Evolutionary conservation across 2,888 invertebrate species (phyloP).

Genomic region (Hylaea fasciaria): DNA sequence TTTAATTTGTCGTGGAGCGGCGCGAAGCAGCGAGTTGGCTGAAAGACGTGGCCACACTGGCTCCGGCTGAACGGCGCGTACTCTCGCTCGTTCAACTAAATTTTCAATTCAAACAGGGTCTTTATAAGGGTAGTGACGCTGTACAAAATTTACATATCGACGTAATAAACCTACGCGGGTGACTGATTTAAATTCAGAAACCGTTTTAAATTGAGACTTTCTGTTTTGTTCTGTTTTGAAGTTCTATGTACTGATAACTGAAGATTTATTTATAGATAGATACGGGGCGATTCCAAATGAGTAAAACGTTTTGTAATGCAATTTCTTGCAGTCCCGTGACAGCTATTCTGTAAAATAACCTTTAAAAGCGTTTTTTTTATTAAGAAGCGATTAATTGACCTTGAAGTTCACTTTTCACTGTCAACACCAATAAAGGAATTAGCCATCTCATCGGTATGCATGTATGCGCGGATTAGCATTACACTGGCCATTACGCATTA

Average conservation of each 20-base stretch:
- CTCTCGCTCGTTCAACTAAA: conserved; percentile 81
- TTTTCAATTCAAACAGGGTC: conserved; percentile 85
- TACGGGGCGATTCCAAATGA: no score
- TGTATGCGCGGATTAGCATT: not conserved
- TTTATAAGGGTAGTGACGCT: conserved; percentile 85
- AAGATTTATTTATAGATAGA: conserved; percentile 4
- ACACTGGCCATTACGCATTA: no score
- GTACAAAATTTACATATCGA: conserved; percentile 84
- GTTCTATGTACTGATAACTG: conserved; percentile 27
- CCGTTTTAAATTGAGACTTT: conserved; percentile 63
- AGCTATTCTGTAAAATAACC: no score
- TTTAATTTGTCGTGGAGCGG: conserved; percentile 49
- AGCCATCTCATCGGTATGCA: not conserved
- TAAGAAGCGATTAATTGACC: no score
- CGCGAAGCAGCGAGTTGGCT: conserved; percentile 76
- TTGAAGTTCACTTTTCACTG: not conserved
- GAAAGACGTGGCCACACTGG: conserved; percentile 82
- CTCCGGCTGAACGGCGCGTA: conserved; percentile 76
- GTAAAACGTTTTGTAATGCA: no score
- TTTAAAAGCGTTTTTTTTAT: no score
- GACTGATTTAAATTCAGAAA: conserved; percentile 78
- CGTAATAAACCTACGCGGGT: conserved; percentile 81
- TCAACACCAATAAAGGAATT: not conserved
- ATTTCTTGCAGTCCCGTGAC: no score
- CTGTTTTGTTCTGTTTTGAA: conserved; percentile 44